These are phyloP conservation scores for Andrena bucephala DNA, from an alignment of 2,888 invertebrate species.

Conservation along the genomic window DNA sequence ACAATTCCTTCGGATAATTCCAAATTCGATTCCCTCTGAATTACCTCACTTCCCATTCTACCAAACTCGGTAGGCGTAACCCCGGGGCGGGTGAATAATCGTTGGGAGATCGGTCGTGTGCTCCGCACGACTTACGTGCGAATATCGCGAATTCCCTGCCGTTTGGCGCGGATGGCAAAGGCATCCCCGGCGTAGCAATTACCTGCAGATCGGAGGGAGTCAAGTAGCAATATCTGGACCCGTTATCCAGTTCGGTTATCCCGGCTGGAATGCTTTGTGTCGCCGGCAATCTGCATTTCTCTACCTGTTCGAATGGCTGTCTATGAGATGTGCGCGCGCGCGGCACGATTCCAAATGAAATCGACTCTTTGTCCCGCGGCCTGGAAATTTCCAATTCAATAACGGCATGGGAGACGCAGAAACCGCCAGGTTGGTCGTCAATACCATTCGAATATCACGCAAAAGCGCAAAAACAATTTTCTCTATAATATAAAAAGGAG, in stretches of 20 bases:
- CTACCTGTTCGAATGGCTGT: slow-evolving; percentile 63
- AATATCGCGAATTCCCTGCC: slow-evolving; percentile 65
- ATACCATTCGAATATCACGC: slow-evolving; percentile 14
- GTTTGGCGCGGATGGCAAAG: slow-evolving; percentile 61
- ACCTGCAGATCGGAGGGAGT: slow-evolving; percentile 74
- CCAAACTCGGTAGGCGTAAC: no score
- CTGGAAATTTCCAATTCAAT: slow-evolving; percentile 64
- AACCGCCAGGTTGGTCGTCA: slow-evolving; percentile 21
- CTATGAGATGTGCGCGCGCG: slow-evolving; percentile 41
- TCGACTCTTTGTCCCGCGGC: slow-evolving; percentile 54
- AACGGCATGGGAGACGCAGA: slow-evolving; percentile 21
- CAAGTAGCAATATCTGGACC: slow-evolving; percentile 83
- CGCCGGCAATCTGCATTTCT: slow-evolving; percentile 67
- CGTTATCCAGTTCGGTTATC: slow-evolving; percentile 76
- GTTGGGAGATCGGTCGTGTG: not conserved
- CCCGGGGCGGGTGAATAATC: not conserved
- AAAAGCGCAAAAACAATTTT: slow-evolving; percentile 19
- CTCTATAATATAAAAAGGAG: not conserved
- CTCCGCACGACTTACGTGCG: slow-evolving; percentile 39
- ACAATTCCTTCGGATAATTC: no score
- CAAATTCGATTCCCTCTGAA: no score
- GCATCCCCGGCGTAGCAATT: slow-evolving; percentile 70
- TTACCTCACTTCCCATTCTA: no score
- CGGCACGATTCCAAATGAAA: slow-evolving; percentile 62
- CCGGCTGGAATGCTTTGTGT: slow-evolving; percentile 83